Evolutionary conservation across 1,140 invertebrate species (phyloP), one percentile per base, ranked within the genome.

Genomic region (Luehdorfia chinensis): DNA sequence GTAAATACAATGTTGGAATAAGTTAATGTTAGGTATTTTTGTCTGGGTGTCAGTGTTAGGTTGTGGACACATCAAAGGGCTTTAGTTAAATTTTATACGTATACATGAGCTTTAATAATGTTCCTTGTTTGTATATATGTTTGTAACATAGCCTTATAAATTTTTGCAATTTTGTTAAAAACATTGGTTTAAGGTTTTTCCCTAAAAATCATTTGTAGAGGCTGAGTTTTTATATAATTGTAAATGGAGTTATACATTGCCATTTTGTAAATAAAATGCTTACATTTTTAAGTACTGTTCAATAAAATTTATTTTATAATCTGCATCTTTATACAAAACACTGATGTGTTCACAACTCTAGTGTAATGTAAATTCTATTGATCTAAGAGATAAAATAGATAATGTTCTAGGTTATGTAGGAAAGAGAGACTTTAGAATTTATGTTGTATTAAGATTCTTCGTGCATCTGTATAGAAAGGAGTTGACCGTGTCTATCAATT

Each of bases 401-500:
- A 47, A 43, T 30, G 19, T 47, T 43, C 23, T 51, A 58, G 47
- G 47, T 55, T 59, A 46, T 43, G 52, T 65, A 68, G 64, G 21
- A 15, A 25, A 45, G 56, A 57, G 55, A 39, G 11, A 30, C n/a
- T n/a, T n/a, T n/a, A 14, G 21, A 46, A 28, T 18, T 28, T n/a
- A 43, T 15, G 43, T 47, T 52, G 4, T 39, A 43, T 52, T 15
- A 37, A 56, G 34, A 46, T 55, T 47, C 12, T 47, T 50, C 46
- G 44, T 2, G 57, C 63, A 49, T 37, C 46, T 46, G 55, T 56
- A 57, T 37, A 41, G 60, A 55, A 54, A 58, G 61, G 59, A 59
- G 55, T n/a, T 49, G 45, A 62, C 64, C 55, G n/a, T n/a, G n/a
- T 74, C 66, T 73, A 74, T 75, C 66, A 63, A 75, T 73, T 75